Conservation (phyloP, 2,113 vertebrate species). For the Falco punctatus region DNA sequence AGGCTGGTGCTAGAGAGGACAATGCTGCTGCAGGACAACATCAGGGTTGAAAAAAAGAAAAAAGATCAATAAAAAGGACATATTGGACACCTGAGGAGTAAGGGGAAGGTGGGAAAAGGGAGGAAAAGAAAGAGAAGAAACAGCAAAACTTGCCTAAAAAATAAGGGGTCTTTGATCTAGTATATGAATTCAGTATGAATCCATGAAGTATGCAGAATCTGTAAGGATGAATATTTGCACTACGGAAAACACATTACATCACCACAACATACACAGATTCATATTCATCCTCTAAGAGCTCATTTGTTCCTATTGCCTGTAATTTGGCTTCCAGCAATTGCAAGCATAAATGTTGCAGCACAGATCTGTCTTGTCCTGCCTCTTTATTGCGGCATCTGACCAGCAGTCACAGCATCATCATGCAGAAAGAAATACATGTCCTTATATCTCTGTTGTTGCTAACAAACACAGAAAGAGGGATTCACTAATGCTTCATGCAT, state of each 20-base stretch:
- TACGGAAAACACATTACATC: background rate
- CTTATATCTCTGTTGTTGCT: background rate
- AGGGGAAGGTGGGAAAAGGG: background rate
- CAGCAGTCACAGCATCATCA: background rate
- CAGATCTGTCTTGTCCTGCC: background rate
- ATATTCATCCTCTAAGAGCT: background rate
- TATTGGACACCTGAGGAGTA: background rate
- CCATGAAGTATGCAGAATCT: background rate
- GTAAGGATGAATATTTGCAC: background rate
- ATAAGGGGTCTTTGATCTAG: background rate
- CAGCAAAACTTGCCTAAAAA: background rate
- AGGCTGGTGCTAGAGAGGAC: background rate
- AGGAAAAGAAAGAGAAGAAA: background rate
- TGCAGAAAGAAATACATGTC: rapidly evolving
- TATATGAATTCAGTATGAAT: background rate
- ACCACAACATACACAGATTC: background rate
- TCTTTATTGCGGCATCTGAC: background rate
- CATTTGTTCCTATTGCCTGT: background rate
- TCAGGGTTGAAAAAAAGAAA: background rate
- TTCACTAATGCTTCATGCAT: background rate
- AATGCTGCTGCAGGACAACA: background rate
- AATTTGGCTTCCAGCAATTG: background rate
- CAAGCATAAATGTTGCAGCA: background rate
- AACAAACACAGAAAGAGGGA: background rate
- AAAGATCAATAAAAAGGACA: background rate